Base-by-base conservation (phyloP, 2,113 vertebrate species). In the Vidua macroura region DNA sequence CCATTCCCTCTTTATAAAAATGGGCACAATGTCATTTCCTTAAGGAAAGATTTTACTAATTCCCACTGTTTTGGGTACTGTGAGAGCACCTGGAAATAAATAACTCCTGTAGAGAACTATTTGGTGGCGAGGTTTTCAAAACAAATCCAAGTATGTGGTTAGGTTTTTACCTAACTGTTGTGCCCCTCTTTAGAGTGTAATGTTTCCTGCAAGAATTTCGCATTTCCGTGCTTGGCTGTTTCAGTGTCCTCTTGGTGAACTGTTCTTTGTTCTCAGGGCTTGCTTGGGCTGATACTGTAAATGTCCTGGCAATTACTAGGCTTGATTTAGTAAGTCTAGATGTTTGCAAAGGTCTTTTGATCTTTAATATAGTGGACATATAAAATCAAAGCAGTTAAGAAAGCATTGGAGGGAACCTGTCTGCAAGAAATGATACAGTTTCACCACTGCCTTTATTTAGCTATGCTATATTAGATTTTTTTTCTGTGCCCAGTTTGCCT, bases 271-370 rank as follows among this genome's bases (percentile, higher is more conserved):
- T 88, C 59, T 88, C 31, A 39, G 52, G 37, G 44, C 41, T 85
- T 91, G 31, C 83, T 92, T 75, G 69, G 14, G 33, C 51, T 80
- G 63, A 83, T 69, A 59, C 17, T 91, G 15, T 75, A 92, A 92
- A 92, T 3, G 70, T 83, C 68, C 52, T 56, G 14, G 39, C 68
- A 81, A 44, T 93, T 77, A 77, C 55, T 74, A 56, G 37, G 30
- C 73, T 93, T 94, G 81, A 83, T 75, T 93, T 94, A 96, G 72
- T 66, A 90, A 75, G 52, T 64, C 53, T 86, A 39, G 59, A 70
- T 90, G 59, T 70, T 93, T 93, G 66, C 49, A 63, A 15, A 59
- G 37, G 19, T 80, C 78, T 88, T 87, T 76, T 93, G 51, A 88
- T 92, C 92, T 91, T 93, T 94, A 43, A 60, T 86, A 46, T 51